Evolutionary conservation across 2,113 vertebrate genomes (phyloP).

Genomic region (Cathartes aura): DNA sequence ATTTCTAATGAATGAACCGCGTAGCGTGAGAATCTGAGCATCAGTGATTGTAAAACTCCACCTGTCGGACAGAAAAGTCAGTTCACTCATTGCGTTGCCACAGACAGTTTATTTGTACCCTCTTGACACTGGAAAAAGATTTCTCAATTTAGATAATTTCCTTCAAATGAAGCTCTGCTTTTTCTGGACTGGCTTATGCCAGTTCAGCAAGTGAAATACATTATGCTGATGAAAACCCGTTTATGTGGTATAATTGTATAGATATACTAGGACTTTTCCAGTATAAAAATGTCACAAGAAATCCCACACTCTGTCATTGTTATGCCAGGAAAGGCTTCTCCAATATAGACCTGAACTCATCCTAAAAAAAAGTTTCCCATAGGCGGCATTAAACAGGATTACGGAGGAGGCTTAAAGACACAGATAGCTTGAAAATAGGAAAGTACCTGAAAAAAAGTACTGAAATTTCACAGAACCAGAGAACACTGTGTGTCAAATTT

Average conservation of each 20-base stretch:
- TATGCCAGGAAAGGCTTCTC: background rate
- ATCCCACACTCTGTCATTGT: background rate
- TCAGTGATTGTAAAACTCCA: constrained; percentile 37
- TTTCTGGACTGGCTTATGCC: background rate
- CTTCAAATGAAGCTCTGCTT: background rate
- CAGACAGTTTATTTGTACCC: background rate
- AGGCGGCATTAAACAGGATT: background rate
- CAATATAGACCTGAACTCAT: background rate
- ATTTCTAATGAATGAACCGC: background rate
- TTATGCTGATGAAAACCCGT: background rate
- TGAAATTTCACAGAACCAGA: background rate
- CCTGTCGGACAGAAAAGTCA: constrained; percentile 40
- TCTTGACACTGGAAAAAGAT: background rate
- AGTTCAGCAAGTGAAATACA: background rate
- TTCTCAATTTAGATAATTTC: background rate
- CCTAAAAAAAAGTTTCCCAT: background rate
- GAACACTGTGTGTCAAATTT: background rate
- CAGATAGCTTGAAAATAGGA: background rate
- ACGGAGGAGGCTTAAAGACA: background rate
- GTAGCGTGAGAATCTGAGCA: background rate
- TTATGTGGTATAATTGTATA: background rate
- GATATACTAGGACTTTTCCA: background rate
- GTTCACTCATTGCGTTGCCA: background rate
- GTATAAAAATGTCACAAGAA: constrained; percentile 9
- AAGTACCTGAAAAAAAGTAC: background rate